Evolutionary conservation across 2,113 vertebrate species (phyloP), one percentile per base, ranked within the genome.

Genomic region (Cinclus cinclus): DNA sequence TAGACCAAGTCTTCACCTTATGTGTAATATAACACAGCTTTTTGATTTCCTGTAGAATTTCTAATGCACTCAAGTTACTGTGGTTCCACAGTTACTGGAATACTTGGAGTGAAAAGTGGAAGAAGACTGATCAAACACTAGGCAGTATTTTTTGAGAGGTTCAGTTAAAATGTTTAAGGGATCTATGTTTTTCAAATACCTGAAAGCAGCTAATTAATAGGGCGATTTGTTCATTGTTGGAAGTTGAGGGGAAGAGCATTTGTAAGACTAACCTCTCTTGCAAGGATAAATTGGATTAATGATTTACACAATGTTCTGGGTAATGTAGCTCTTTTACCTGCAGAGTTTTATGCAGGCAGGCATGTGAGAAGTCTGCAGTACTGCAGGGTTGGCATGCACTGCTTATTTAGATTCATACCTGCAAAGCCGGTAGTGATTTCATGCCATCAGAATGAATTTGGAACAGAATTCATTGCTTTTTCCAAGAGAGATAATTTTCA

Each of bases 281-380:
- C 78, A 91, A 96, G 64, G 70, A 9, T 85, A 80, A 65, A 13
- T 77, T 83, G 94, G 92, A 96, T 96, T 98, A 96, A 96, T 95
- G 78, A 71, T 94, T 89, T 94, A 95, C 92, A 96, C 91, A 96
- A 90, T 95, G 92, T 95, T 92, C 91, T 87, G 78, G 75, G 44
- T 91, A 94, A 96, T 94, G 87, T 92, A 86, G 91, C 55, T 89
- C 47, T 94, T 84, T 86, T 85, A 64, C 76, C 81, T 92, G 59
- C 49, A 64, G 89, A 62, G 75, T 94, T 95, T 95, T 91, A 81
- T 19, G 59, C 56, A 75, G 67, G 62, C 73, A 83, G 75, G 82
- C 75, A 77, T 74, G 50, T 77, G 83, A 94, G 78, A 89, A 81
- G 22, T 52, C 83, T 89, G 60, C 68, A 74, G 30, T 58, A 46